Percentiles rank a stretch among this genome's conserved stretches.
phyloP scores from a whole-genome alignment of 2,888 invertebrate genomes.

The Xestia xanthographa region DNA sequence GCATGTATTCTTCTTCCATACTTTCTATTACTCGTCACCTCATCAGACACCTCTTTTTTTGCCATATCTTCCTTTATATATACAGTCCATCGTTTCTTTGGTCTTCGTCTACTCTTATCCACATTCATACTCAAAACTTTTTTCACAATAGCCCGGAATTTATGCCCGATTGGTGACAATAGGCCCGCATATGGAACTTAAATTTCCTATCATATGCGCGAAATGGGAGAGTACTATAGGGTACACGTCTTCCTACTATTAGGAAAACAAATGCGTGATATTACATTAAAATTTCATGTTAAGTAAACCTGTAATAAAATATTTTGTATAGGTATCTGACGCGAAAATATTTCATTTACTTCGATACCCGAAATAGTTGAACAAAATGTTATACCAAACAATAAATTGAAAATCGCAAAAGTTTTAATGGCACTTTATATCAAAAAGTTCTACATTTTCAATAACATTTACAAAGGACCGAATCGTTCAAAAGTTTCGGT shows the following conservation, averaged over 20 bases:
- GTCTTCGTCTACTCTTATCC: no score
- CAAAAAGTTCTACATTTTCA: conserved; percentile 51
- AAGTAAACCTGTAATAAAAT: background rate
- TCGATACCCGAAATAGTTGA: conserved; percentile 3
- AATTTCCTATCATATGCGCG: background rate
- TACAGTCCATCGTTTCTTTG: no score
- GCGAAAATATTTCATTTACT: conserved; percentile 11
- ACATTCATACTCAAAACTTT: no score
- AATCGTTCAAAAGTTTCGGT: conserved; percentile 16
- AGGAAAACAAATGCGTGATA: background rate
- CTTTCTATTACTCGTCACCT: no score
- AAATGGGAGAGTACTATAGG: background rate
- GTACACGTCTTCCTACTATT: background rate
- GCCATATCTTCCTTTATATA: no score
- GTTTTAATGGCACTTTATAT: conserved; percentile 46
- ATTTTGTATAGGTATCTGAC: background rate
- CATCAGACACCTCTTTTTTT: no score
- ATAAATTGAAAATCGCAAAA: conserved; percentile 42
- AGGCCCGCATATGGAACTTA: background rate
- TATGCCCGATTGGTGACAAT: background rate
- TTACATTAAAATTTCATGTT: background rate
- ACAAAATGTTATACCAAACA: conserved; percentile 19
- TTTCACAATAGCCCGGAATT: no score
- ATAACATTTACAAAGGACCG: conserved; percentile 39
- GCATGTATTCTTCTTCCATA: no score